Base-by-base conservation (phyloP, 2,113 vertebrate genomes). In the Trochalopteron elliotii region DNA sequence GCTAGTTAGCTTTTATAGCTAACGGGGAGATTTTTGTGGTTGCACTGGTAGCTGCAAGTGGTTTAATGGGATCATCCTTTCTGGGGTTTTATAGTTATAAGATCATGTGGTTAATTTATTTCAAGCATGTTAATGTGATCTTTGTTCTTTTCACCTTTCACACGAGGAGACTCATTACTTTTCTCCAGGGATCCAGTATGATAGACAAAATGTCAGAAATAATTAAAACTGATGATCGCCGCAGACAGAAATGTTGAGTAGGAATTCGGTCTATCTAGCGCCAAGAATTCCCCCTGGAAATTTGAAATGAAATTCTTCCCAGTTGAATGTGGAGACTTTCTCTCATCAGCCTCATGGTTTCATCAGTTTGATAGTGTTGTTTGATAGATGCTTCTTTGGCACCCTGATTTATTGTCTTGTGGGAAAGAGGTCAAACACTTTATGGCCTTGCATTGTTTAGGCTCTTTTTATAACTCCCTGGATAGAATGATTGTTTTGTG, bases 191-290 rank as follows among this genome's bases (percentile, higher is more conserved):
- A 96, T 71, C 47, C 28, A 78, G 20, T 75, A 18, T 97, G 90
- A 96, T 60, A 71, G 93, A 94, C 80, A 97, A 87, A 94, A 78
- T 93, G 83, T 95, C 94, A 97, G 94, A 80, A 95, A 89, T 95
- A 96, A 96, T 97, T 96, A 94, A 83, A 96, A 90, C 21, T 84
- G 86, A 84, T 69, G 83, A 71, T 90, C 6, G 22, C 69, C 67
- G 50, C 79, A 78, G 47, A 70, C 11, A 56, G 55, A 89, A 80
- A 33, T 30, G 17, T 76, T 68, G 61, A 72, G 44, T 21, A 82
- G 56, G 42, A 87, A 86, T 90, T 90, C 31, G 60, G 35, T 83
- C 57, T 94, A 68, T n/a, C 18, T 69, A 60, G 39, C 81, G 57
- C 69, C 2, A 16, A 87, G 9, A 81, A 94, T 63, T 95, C 68